Percentiles rank a stretch among this genome's conserved stretches.
Conservation (phyloP, 1,140 invertebrate species). For the Zaprionus capensis region DNA sequence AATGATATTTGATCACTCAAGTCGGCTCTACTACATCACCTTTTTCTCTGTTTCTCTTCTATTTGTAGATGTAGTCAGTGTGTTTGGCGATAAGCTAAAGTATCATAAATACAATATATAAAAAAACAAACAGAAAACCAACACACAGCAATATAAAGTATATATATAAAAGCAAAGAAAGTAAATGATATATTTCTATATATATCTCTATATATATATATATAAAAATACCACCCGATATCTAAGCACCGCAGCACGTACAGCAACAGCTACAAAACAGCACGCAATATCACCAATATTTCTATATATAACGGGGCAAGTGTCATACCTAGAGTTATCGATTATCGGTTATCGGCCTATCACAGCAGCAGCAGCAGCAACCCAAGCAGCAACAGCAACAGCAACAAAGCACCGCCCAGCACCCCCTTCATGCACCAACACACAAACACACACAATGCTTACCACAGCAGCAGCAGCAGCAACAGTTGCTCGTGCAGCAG, state of each 20-base stretch:
- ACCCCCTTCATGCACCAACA: slow-evolving; percentile 22
- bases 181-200: slow-evolving; percentile 39
- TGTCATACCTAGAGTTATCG: slow-evolving; percentile 32
- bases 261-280: slow-evolving; percentile 39
- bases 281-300: slow-evolving; percentile 43
- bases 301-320: slow-evolving; percentile 12
- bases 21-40: slow-evolving; percentile 64
- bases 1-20: slow-evolving; percentile 41
- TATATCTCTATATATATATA: slow-evolving; percentile 35
- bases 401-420: slow-evolving; percentile 18
- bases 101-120: slow-evolving; percentile 63
- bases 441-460: slow-evolving; percentile 31
- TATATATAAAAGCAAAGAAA: slow-evolving; percentile 17
- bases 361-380: slow-evolving; percentile 8
- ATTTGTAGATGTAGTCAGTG: slow-evolving; percentile 91
- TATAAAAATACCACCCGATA: slow-evolving; percentile 63
- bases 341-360: slow-evolving; percentile 21
- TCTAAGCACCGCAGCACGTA: slow-evolving; percentile 79
- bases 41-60: slow-evolving; percentile 85
- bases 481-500: slow-evolving; percentile 37
- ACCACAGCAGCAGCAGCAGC: slow-evolving; percentile 27
- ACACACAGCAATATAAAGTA: slow-evolving; percentile 56
- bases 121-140: slow-evolving; percentile 35
- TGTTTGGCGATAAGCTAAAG: slow-evolving; percentile 89
- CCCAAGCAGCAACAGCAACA: slow-evolving; percentile 5